Evolutionary conservation across 2,888 invertebrate genomes (phyloP), one percentile per base, ranked within the genome.

Genomic region (Masnerella sp.): DNA sequence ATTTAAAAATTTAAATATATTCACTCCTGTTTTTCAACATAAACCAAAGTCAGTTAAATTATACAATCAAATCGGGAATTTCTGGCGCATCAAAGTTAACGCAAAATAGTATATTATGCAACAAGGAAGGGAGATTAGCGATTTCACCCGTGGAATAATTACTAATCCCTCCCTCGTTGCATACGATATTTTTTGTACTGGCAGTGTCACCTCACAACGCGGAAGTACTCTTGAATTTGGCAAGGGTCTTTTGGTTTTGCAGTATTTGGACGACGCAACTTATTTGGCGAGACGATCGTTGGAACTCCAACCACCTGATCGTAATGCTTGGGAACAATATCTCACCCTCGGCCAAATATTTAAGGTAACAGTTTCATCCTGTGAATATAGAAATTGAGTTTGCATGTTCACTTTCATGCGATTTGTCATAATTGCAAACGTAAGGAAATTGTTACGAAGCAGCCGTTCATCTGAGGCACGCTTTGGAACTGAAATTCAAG

Each of bases 361-460:
- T 84, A 96, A 95, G 88, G 88, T 88, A 70, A 3, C n/a, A 36
- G 7, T 12, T 51, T 12, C 11, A 58, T 25, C n/a, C 15, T 30
- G n/a, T 32, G n/a, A 32, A 32, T n/a, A n/a, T n/a, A n/a, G n/a
- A n/a, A n/a, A n/a, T n/a, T n/a, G n/a, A n/a, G n/a, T n/a, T n/a
- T n/a, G n/a, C 2, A 32, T 32, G 7, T 25, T 18, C 32, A 22
- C 22, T 22, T 7, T 22, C 5, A 14, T 14, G 14, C 14, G 14
- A 11, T 11, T 36, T 11, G 1, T 34, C 11, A 32, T 32, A 7
- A 2, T 68, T 59, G 0, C 64, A 88, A 88, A 95, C 95, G 0
- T 95, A 95, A 83, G 96, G 96, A 79, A 95, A 95, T 84, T 94
- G 95, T 88, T 92, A 95, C 89, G 96, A 96, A 88, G 96, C 96